Conservation (phyloP, 2,888 invertebrate species). For the Calliphora vomitoria region DNA sequence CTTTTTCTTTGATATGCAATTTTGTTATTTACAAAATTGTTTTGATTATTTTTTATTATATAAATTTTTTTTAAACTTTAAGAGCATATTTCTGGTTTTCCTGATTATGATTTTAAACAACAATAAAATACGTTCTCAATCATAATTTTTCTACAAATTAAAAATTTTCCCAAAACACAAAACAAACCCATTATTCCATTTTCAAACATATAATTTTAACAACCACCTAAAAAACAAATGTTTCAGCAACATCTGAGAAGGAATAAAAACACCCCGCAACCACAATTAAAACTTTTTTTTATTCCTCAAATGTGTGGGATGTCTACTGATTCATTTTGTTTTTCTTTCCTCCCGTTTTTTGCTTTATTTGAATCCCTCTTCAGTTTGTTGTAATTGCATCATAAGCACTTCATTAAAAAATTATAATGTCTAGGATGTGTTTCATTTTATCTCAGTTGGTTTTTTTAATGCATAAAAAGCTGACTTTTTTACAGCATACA, state of each 20-base stretch:
- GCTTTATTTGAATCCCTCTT: conserved; percentile 70
- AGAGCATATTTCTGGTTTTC: too few relatives aligned
- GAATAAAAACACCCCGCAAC: conserved; percentile 31
- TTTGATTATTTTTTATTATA: too few relatives aligned
- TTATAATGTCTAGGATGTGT: conserved; percentile 79
- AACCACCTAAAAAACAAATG: conserved; percentile 25
- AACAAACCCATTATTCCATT: background rate
- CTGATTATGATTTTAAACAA: background rate
- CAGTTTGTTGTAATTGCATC: conserved; percentile 77
- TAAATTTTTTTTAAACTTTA: too few relatives aligned
- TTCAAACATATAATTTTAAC: conserved; percentile 9
- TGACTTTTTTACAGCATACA: conserved; percentile 39
- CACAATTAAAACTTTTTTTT: conserved; percentile 64
- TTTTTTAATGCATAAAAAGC: conserved; percentile 27
- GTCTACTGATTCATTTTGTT: conserved; percentile 60
- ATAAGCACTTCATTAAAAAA: conserved; percentile 83
- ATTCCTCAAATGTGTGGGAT: conserved; percentile 45
- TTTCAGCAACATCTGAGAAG: background rate
- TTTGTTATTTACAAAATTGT: too few relatives aligned
- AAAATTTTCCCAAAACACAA: background rate
- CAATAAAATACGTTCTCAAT: too few relatives aligned
- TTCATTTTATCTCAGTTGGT: conserved; percentile 58
- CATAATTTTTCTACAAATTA: too few relatives aligned
- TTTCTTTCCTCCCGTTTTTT: conserved; percentile 20
- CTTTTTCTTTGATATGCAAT: too few relatives aligned